Conservation (phyloP, 2,113 vertebrate genomes). For the Acanthisitta chloris region DNA sequence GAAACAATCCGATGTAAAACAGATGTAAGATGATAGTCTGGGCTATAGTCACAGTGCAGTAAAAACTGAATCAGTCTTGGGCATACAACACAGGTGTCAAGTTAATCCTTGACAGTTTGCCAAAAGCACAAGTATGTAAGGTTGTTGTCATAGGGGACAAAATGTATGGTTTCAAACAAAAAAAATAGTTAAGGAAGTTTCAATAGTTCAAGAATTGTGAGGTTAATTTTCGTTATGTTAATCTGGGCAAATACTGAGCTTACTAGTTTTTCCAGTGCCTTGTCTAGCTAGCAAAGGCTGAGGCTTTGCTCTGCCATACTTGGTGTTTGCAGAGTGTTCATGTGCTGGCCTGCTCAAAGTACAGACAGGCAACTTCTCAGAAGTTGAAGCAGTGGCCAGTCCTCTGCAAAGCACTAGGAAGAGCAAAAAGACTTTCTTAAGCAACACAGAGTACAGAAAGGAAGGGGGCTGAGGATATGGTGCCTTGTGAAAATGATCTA, state of each 20-base stretch:
- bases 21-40: background rate
- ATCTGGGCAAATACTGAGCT: background rate
- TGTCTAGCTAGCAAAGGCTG: background rate
- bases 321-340: background rate
- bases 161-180: background rate
- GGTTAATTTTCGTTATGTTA: background rate
- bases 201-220: background rate
- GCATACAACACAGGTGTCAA: background rate
- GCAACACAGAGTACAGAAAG: background rate
- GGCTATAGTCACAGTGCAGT: background rate
- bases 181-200: background rate
- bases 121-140: background rate
- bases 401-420: background rate
- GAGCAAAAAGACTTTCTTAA: background rate
- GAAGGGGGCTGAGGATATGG: background rate
- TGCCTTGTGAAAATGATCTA: background rate
- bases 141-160: background rate
- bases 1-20: background rate
- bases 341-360: background rate
- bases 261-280: background rate
- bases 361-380: background rate
- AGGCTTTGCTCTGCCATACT: background rate
- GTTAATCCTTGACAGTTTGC: background rate
- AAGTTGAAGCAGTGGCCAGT: background rate
- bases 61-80: conserved; percentile 1